Evolutionary conservation across 2,888 invertebrate species (phyloP).

Genomic region (Elmis aenea): DNA sequence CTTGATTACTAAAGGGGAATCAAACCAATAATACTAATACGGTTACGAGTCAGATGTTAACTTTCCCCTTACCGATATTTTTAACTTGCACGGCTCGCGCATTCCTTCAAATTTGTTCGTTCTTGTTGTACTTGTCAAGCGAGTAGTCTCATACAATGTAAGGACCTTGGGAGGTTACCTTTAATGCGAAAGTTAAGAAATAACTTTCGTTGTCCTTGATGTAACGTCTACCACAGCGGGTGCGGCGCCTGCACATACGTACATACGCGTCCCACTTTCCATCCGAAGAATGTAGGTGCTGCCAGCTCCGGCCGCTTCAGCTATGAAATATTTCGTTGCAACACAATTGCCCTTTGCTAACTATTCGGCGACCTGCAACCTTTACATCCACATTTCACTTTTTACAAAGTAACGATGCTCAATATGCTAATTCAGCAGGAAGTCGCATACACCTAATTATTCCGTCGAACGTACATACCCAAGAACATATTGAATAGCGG

Average conservation of each 20-base stretch:
- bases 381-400: conserved; percentile 28
- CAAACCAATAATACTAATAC: not conserved
- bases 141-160: no score
- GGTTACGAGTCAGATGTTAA: not conserved
- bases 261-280: conserved; percentile 35
- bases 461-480: no score
- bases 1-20: not conserved
- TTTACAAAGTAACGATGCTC: conserved; percentile 16
- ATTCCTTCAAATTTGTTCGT: no score
- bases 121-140: no score
- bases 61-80: not conserved
- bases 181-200: conserved; percentile 40
- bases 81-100: no score
- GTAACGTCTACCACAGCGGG: conserved; percentile 31
- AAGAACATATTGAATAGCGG: no score
- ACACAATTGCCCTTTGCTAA: conserved; percentile 27
- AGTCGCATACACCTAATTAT: no score
- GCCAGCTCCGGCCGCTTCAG: conserved; percentile 18
- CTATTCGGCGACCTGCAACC: conserved; percentile 20
- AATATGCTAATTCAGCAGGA: no score
- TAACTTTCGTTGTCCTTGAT: conserved; percentile 43
- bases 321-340: conserved; percentile 29
- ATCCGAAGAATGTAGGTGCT: conserved; percentile 25
- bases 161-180: conserved; percentile 33
- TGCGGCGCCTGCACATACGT: conserved; percentile 28